Conservation (phyloP, 2,888 invertebrate genomes). For the Sepiola atlantica region DNA sequence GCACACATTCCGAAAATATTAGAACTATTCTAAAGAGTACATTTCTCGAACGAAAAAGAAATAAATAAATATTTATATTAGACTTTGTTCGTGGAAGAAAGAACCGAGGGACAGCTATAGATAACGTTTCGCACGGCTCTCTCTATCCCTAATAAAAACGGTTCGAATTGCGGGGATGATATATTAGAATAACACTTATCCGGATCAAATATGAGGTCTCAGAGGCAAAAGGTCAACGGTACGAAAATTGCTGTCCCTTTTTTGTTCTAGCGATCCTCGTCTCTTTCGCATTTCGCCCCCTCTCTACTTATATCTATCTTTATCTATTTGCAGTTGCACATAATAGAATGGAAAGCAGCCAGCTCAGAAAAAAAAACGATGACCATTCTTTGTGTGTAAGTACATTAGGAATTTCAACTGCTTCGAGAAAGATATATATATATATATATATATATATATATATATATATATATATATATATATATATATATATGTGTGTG, state of each 20-base stretch:
- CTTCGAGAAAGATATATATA: too few relatives aligned
- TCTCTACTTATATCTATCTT: too few relatives aligned
- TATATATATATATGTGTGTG: too few relatives aligned
- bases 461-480: too few relatives aligned
- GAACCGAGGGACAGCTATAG: not conserved
- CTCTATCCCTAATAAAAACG: not conserved
- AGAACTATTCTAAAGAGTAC: not conserved
- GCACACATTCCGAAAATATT: not conserved
- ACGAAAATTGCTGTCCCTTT: not conserved
- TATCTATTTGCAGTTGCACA: not conserved
- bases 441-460: too few relatives aligned
- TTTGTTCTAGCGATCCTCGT: not conserved
- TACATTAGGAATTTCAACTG: not conserved
- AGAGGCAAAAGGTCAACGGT: not conserved
- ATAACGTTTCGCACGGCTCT: not conserved
- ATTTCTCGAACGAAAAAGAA: not conserved
- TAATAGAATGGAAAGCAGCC: not conserved
- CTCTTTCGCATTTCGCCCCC: too few relatives aligned
- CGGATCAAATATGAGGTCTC: not conserved
- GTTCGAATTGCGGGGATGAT: not conserved
- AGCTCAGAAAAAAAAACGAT: not conserved
- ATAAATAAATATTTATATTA: not conserved
- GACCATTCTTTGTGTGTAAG: not conserved
- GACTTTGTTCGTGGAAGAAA: not conserved
- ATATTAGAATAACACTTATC: conserved; percentile 32